phyloP scores from a whole-genome alignment of 1,140 invertebrate genomes.

The Schlechtendalia chinensis region DNA sequence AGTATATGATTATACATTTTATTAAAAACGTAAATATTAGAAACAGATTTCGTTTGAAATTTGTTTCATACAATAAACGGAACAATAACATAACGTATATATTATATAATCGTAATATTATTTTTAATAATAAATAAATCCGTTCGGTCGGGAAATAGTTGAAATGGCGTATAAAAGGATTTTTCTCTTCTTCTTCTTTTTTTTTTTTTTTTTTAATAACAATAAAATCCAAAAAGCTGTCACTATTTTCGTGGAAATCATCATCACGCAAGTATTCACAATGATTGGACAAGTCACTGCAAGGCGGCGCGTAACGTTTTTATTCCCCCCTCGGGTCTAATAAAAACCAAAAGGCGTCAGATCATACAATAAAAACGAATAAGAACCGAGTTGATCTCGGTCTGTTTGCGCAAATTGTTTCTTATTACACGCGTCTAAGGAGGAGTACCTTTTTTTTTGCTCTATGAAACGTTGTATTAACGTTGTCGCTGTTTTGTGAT shows the following conservation, averaged over 20 bases:
- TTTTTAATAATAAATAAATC: too few relatives aligned
- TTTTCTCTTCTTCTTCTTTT: too few relatives aligned
- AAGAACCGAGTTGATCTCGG: neutral
- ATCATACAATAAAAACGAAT: neutral
- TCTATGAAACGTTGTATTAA: too few relatives aligned
- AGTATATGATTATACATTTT: too few relatives aligned
- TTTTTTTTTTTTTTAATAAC: neutral
- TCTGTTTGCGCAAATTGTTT: neutral
- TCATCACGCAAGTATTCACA: neutral
- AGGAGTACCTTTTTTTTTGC: neutral
- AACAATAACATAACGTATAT: too few relatives aligned
- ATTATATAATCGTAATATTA: too few relatives aligned
- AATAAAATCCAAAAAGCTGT: neutral
- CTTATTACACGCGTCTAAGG: neutral
- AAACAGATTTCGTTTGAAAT: too few relatives aligned
- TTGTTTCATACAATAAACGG: too few relatives aligned
- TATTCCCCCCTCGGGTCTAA: neutral
- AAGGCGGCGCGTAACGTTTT: neutral
- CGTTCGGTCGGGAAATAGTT: too few relatives aligned
- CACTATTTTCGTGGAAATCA: neutral
- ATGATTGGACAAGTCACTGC: neutral
- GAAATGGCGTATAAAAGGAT: too few relatives aligned
- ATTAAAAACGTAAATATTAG: too few relatives aligned
- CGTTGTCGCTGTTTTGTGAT: too few relatives aligned
- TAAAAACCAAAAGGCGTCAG: slow-evolving; percentile 6